phyloP scores from a whole-genome alignment of 2,888 invertebrate genomes.

The Pilophorus perplexus region DNA sequence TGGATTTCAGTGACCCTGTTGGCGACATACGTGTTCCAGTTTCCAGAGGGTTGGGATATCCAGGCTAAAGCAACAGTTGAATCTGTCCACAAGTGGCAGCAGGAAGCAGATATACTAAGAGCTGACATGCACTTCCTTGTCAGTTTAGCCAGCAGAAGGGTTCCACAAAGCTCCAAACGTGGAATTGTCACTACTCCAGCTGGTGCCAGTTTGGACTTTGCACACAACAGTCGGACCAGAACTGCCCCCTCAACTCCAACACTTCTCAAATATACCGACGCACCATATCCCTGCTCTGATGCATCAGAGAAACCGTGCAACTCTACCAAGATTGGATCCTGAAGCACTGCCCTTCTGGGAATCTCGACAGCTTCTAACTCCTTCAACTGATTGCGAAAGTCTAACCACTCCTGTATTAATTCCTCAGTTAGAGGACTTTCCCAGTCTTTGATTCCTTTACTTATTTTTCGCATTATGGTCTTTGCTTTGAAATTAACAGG shows the following conservation, averaged over 20 bases:
- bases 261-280: conserved; percentile 10
- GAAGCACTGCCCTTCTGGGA: too few species aligned
- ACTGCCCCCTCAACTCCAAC: not conserved
- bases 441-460: too few species aligned
- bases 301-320: conserved; percentile 32
- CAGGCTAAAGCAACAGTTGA: conserved; percentile 26
- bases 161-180: conserved; percentile 30
- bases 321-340: too few species aligned
- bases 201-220: conserved; percentile 35
- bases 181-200: conserved; percentile 1
- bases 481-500: too few species aligned
- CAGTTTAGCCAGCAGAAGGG: not conserved
- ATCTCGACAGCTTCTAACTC: too few species aligned
- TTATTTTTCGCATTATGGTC: too few species aligned
- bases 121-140: not conserved
- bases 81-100: conserved; percentile 35
- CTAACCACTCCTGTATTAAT: too few species aligned
- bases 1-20: conserved; percentile 34
- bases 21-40: conserved; percentile 29
- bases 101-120: not conserved
- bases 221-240: not conserved
- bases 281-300: conserved; percentile 32
- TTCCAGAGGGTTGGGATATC: conserved; percentile 5
- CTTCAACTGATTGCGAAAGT: too few species aligned
- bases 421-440: too few species aligned